Evolutionary conservation across 2,888 invertebrate species (phyloP).

Genomic region (Acanthoscelides obtectus): DNA sequence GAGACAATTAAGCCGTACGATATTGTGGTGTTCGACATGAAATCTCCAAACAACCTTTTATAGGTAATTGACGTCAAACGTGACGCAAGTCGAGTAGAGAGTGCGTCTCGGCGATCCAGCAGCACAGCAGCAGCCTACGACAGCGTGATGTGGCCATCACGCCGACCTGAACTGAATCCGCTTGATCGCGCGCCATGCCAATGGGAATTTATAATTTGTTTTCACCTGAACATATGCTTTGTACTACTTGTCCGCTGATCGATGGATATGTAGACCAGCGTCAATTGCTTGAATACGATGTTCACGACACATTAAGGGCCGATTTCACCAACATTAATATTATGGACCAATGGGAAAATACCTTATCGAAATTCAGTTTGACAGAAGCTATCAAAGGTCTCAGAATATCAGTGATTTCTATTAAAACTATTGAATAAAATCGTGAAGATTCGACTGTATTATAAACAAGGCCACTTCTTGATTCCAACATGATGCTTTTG

Average conservation of each 20-base stretch:
- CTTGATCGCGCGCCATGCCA: neutral
- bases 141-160: neutral
- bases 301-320: too few relatives aligned
- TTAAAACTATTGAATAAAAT: too few relatives aligned
- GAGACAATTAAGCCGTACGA: neutral
- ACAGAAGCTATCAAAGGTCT: too few relatives aligned
- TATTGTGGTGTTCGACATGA: slow-evolving; percentile 13
- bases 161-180: neutral
- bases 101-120: neutral
- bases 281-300: neutral
- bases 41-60: slow-evolving; percentile 34
- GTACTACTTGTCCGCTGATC: neutral
- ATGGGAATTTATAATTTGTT: neutral
- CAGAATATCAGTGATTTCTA: too few relatives aligned
- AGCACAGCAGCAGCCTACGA: neutral
- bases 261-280: neutral
- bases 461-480: too few relatives aligned
- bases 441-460: too few relatives aligned
- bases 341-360: too few relatives aligned
- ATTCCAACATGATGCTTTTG: too few relatives aligned
- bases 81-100: slow-evolving; percentile 28
- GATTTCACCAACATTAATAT: too few relatives aligned
- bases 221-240: neutral
- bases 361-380: too few relatives aligned
- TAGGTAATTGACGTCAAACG: slow-evolving; percentile 35